Base-by-base conservation (phyloP, 2,113 vertebrate genomes). In the Hiodon tergisus region DNA sequence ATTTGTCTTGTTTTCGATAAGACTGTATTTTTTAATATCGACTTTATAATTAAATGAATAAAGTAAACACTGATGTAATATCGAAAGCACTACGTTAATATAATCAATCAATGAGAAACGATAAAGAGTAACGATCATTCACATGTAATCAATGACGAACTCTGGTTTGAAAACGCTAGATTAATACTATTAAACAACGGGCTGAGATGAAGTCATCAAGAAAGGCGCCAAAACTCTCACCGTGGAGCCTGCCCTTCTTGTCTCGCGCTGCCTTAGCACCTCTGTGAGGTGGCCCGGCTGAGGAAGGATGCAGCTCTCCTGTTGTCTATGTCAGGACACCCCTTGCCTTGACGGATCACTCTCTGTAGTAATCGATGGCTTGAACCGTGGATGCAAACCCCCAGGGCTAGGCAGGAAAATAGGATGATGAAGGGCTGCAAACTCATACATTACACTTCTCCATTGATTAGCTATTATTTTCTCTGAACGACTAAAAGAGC, bases 391-490 rank as follows among this genome's bases (percentile, higher is more conserved):
- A 91, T 86, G 87, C 88, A 88, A 91, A 87, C 91, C 89, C 89
- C 88, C 80, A 89, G 89, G 31, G 88, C 89, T 92, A 91, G 91
- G 92, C 90, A 89, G 85, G 91, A 92, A 91, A 94, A 90, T 88
- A 83, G 89, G 88, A 91, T 89, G 90, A 92, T 93, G 88, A 94
- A 92, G 91, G 91, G 91, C 87, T 88, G 86, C 86, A 92, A 90
- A 92, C 89, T 88, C 91, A 93, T 91, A 92, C 82, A 88, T 92
- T 92, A 92, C 93, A 92, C 89, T 89, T 92, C 92, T 88, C 88
- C 90, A 92, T 93, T 91, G 91, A 94, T 94, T 92, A 93, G 88
- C 86, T 88, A 90, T 92, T 88, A 91, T 92, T 93, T 92, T 90
- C 92, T 84, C 89, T 89, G 87, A 91, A 91, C 91, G 91, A 94